Base-by-base conservation (phyloP, 2,797 vertebrate species). In the Macroramphosus scolopax region DNA sequence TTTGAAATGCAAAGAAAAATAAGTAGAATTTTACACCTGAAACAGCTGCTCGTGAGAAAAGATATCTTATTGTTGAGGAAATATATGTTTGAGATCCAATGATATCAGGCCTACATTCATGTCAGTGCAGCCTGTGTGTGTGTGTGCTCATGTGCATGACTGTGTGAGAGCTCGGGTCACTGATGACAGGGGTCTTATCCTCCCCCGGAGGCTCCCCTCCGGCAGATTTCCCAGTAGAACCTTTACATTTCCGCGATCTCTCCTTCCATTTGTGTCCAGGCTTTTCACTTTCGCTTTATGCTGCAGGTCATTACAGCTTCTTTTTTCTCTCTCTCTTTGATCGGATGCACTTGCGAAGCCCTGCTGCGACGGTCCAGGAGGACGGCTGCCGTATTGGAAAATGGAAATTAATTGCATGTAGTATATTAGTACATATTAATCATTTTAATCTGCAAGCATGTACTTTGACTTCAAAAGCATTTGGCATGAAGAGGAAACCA, bases 191-290 rank as follows among this genome's bases (percentile, higher is more conserved):
- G 42, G 17, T 55, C 47, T 71, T 31, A 56, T 72, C 48, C 62
- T 51, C 31, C 52, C 46, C 53, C 44, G 30, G 44, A 67, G 54
- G 47, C 42, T 52, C 49, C 33, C 46, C 43, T 57, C 71, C 51
- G 45, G 56, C 60, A 75, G 73, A 83, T 86, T 83, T 85, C 77
- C 77, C 78, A 16, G 49, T 30, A 38, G 79, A 68, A 38, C 58
- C 56, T 66, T 59, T 44, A 60, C 57, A 48, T 63, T 55, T 52
- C 40, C 25, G 47, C 55, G 34, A 46, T 34, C 18, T 71, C 41
- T 28, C 25, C 49, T 58, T 78, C 57, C 48, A 71, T 78, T 68
- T 58, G 22, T 49, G 53, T 68, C 47, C 2, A 4, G 31, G 30
- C 24, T 32, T 65, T 72, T 72, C 48, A 49, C 54, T 56, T 58